Evolutionary conservation across 2,888 invertebrate genomes (phyloP), one percentile per base, ranked within the genome.

Genomic region (Nezara viridula): DNA sequence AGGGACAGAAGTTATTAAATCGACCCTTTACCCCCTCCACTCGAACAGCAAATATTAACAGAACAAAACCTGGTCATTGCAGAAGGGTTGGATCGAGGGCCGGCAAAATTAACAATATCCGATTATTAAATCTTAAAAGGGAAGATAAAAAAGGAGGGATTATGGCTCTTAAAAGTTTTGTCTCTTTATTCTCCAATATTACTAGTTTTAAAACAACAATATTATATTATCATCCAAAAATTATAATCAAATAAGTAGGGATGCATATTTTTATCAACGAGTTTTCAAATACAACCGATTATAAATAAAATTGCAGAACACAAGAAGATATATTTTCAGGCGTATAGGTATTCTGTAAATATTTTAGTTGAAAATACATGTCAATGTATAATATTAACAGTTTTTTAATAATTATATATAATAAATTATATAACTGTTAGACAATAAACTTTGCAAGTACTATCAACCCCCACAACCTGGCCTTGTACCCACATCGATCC

Each of bases 401-500:
- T n/a, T n/a, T n/a, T n/a, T n/a, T n/a, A 37, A 37, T 37, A 37
- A 37, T 66, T 2, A 19, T 66, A 66, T 66, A 66, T 73, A 73
- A 73, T 37, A 32, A n/a, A n/a, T n/a, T 32, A 73, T 32, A 66
- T 4, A 7, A n/a, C 1, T n/a, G 5, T 37, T 37, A 24, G 0
- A 73, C 32, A 37, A 73, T 73, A 73, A 73, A 37, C 14, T 37
- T 4, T 6, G 1, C 66, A 37, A 73, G 66, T 73, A 37, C 60
- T 7, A 60, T 32, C 9, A 77, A 77, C 77, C 40, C 44, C 44
- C 81, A 73, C 66, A 81, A 81, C 44, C 44, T 81, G 81, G 81
- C 81, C 81, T 81, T 81, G 81, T 81, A 81, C 44, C n/a, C 81
- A 81, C 81, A 81, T 81, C 81, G 81, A 81, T 81, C 81, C 81